Evolutionary conservation across 1,140 invertebrate species (phyloP).

Genomic region (Branchinecta lynchi): DNA sequence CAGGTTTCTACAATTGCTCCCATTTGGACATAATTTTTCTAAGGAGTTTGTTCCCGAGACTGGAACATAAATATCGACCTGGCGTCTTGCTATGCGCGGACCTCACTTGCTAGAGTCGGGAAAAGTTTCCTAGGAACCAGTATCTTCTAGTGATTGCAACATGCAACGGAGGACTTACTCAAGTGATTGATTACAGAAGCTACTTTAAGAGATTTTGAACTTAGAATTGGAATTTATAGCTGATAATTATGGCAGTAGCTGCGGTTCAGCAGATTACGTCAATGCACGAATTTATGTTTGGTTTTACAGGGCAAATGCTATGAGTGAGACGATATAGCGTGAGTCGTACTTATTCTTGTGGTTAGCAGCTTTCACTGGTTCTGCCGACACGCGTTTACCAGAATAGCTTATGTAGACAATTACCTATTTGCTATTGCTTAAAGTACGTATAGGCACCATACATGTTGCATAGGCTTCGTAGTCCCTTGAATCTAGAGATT

Average conservation of each 20-base stretch:
- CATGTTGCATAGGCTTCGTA: too few species aligned
- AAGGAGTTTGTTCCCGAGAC: too few species aligned
- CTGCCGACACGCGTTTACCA: too few species aligned
- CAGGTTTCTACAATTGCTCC: too few species aligned
- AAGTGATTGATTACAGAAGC: neutral
- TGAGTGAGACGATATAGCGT: neutral
- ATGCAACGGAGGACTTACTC: neutral
- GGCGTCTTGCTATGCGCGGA: conserved; percentile 7
- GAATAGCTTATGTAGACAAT: too few species aligned
- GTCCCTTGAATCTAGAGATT: too few species aligned
- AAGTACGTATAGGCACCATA: too few species aligned
- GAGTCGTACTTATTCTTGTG: neutral
- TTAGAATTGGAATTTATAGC: neutral
- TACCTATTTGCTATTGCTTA: too few species aligned
- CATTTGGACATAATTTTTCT: too few species aligned
- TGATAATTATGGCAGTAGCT: neutral
- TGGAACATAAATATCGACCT: neutral
- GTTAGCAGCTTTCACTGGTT: too few species aligned
- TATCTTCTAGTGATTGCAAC: neutral
- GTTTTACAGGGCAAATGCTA: neutral
- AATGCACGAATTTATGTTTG: neutral
- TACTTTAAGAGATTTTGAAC: neutral
- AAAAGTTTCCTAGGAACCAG: conserved; percentile 7
- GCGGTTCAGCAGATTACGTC: neutral
- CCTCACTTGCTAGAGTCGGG: neutral